Base-by-base conservation (phyloP, 2,113 vertebrate species). In the Sinosuthora webbiana region DNA sequence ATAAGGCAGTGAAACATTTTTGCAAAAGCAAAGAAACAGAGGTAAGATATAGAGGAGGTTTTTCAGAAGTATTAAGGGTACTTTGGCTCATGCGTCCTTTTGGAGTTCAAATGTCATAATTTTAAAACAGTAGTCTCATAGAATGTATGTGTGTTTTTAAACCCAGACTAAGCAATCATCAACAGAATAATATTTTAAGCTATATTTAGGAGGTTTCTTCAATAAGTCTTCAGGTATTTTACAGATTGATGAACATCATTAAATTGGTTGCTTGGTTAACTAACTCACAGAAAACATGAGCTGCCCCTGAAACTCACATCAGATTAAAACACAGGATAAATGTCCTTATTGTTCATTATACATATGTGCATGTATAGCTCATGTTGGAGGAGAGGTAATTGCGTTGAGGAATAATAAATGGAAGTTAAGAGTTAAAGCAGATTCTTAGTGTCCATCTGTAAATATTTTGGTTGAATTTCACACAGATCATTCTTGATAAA, bases 381-480 rank as follows among this genome's bases (percentile, higher is more conserved):
- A 18, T 71, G 13, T 65, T 18, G 3, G 30, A 27, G 41, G 18
- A 79, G 31, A 83, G n/a, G 7, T 63, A 52, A 52, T 39, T 76
- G n/a, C 45, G 31, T 49, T 76, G 60, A 90, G 25, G 16, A 70
- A 37, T 92, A 93, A 88, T 59, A 71, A 90, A 57, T 81, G 23
- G 44, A 87, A 87, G 31, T 78, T 91, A 93, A 60, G 81, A 71
- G 13, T 71, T 87, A 49, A 86, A 95, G 60, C 31, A 70, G 33
- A 67, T 86, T 69, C 41, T 88, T 90, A 17, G 20, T 73, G 52
- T 76, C 42, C 14, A 22, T 71, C 63, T 20, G 6, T 90, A 97
- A 97, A 88, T 91, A 90, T 91, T 93, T 92, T 93, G 78, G 9
- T 82, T 55, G 42, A 83, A 57, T 93, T 94, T 87, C 73, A 89